Evolutionary conservation across 1,140 invertebrate species (phyloP).

Genomic region (Microplitis mediator): DNA sequence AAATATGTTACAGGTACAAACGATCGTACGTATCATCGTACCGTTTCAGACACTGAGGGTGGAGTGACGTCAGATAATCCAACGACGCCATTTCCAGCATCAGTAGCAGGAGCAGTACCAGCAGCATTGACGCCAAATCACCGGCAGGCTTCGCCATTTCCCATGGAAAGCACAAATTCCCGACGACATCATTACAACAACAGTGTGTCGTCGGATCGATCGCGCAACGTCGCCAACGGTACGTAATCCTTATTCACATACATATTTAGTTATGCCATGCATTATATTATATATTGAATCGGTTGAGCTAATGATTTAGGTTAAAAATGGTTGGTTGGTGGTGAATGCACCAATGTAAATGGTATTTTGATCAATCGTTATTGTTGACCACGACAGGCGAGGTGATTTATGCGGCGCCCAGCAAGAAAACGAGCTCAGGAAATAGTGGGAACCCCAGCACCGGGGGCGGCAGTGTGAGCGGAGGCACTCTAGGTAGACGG

Average conservation of each 20-base stretch:
- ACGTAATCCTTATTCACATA: constrained; percentile 13
- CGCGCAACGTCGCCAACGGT: constrained; percentile 48
- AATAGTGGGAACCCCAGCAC: neutral
- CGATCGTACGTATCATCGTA: constrained; percentile 64
- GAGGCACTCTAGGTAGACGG: constrained; percentile 46
- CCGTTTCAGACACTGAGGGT: constrained; percentile 67
- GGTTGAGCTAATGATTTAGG: too few relatives aligned
- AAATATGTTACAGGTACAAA: constrained; percentile 55
- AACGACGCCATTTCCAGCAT: constrained; percentile 60
- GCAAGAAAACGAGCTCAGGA: constrained; percentile 54
- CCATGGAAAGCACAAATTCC: constrained; percentile 70
- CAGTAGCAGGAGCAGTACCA: constrained; percentile 34
- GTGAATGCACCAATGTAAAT: neutral
- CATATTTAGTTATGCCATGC: neutral
- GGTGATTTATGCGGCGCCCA: constrained; percentile 58
- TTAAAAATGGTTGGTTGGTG: too few relatives aligned
- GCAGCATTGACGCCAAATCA: constrained; percentile 63
- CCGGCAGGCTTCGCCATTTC: constrained; percentile 72
- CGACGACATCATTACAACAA: constrained; percentile 63
- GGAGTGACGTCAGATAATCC: constrained; percentile 61
- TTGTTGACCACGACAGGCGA: constrained; percentile 49
- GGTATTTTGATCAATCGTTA: constrained; percentile 5
- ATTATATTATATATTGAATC: neutral
- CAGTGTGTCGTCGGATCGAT: constrained; percentile 49
- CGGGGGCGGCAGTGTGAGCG: constrained; percentile 11